Conservation (phyloP, 2,113 vertebrate genomes). For the Cochlearius cochlearius region DNA sequence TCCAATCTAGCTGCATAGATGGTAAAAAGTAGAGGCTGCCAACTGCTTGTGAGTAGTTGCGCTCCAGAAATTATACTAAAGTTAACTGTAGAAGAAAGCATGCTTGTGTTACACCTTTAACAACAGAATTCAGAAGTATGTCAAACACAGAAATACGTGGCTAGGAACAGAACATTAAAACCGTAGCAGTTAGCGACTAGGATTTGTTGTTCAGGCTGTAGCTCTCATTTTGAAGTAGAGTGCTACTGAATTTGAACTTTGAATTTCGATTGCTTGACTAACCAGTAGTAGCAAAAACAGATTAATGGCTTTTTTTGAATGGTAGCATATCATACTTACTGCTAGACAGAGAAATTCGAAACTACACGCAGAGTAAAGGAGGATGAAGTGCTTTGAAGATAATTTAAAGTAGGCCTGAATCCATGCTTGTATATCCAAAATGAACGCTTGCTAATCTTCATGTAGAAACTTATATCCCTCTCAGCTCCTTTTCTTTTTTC, state of each 20-base stretch:
- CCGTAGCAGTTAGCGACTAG: not conserved
- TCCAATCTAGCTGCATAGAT: not conserved
- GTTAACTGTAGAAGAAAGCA: not conserved
- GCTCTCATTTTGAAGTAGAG: not conserved
- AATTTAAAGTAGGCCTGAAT: not conserved
- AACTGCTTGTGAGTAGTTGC: not conserved
- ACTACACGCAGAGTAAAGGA: not conserved
- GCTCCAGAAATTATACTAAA: not conserved
- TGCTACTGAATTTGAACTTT: not conserved
- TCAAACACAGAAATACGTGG: not conserved
- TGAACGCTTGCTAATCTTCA: not conserved
- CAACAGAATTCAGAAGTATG: not conserved
- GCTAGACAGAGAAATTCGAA: not conserved
- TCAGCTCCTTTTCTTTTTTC: not conserved
- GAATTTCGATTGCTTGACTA: not conserved
- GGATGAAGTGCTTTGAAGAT: not conserved
- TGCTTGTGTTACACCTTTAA: not conserved
- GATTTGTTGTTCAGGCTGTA: not conserved
- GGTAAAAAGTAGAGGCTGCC: not conserved
- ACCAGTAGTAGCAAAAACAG: not conserved
- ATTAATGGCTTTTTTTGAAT: not conserved
- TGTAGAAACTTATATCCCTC: not conserved
- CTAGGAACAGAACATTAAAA: not conserved
- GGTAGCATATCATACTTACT: not conserved
- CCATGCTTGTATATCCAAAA: not conserved